Conservation (phyloP, 2,888 invertebrate genomes). For the Plagodis dolabraria region DNA sequence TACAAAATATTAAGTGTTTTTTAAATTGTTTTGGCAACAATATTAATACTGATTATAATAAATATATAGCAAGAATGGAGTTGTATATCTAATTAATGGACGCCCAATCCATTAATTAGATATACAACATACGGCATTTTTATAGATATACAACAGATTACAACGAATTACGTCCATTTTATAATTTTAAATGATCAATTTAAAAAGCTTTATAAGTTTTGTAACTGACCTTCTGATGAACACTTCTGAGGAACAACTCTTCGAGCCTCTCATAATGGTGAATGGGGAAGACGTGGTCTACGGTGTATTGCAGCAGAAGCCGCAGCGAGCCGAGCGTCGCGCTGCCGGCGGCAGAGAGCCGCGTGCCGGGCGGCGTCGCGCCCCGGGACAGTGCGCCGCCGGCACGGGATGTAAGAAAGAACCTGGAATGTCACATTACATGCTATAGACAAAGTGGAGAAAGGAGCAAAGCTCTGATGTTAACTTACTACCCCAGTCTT, state of each 20-base stretch:
- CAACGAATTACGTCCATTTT: no score
- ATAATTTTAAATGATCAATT: no score
- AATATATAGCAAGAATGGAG: no score
- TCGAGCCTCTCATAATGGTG: constrained; percentile 92
- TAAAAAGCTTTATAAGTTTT: background rate
- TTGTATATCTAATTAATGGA: no score
- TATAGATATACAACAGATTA: no score
- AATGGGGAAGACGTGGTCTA: constrained; percentile 94
- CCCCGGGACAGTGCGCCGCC: constrained; percentile 87
- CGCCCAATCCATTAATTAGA: no score
- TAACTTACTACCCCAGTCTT: no score
- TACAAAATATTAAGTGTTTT: no score
- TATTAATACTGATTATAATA: no score
- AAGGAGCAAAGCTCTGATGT: no score
- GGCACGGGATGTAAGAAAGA: constrained; percentile 84
- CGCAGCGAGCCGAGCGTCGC: constrained; percentile 91
- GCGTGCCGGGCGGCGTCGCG: constrained; percentile 90
- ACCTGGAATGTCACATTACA: constrained; percentile 79
- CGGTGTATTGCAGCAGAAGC: constrained; percentile 93
- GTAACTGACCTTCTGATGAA: constrained; percentile 84
- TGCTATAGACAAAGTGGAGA: background rate
- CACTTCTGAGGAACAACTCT: constrained; percentile 90
- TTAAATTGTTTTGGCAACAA: no score
- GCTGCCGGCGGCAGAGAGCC: constrained; percentile 84
- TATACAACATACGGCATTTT: no score